Conservation (phyloP, 2,797 vertebrate genomes). For the Poecilia velifera region DNA sequence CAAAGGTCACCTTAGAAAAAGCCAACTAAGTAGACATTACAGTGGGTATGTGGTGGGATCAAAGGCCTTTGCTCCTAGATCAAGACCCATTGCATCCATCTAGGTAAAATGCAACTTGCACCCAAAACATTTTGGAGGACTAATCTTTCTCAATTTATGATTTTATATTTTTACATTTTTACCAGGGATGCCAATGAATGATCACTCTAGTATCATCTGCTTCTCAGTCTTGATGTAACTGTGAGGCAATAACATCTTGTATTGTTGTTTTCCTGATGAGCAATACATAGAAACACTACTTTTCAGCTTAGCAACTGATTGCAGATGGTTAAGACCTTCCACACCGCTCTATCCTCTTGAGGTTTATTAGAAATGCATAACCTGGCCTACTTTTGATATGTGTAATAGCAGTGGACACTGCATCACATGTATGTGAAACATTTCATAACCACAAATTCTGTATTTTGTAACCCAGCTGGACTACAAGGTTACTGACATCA, state of each 20-base stretch:
- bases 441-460: conserved; percentile 30
- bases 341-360: neutral
- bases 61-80: conserved; percentile 44
- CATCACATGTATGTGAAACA: conserved; percentile 1
- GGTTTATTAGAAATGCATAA: conserved; percentile 7
- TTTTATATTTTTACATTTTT: neutral
- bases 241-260: neutral
- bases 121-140: conserved; percentile 62
- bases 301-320: neutral
- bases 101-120: conserved; percentile 69
- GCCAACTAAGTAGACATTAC: conserved; percentile 36
- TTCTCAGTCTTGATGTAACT: neutral
- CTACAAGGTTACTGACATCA: conserved; percentile 26
- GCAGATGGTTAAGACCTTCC: neutral
- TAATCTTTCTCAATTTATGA: conserved; percentile 49
- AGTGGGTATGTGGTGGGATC: conserved; percentile 24
- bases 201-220: too few relatives aligned
- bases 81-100: conserved; percentile 32
- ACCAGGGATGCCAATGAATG: neutral
- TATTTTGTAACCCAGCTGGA: conserved; percentile 44
- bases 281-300: neutral
- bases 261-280: conserved; percentile 15
- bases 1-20: conserved; percentile 32
- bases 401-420: neutral
- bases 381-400: conserved; percentile 7